These are phyloP conservation scores for Urophycis tenuis DNA, from an alignment of 2,797 vertebrate genomes.

Conservation along the genomic window DNA sequence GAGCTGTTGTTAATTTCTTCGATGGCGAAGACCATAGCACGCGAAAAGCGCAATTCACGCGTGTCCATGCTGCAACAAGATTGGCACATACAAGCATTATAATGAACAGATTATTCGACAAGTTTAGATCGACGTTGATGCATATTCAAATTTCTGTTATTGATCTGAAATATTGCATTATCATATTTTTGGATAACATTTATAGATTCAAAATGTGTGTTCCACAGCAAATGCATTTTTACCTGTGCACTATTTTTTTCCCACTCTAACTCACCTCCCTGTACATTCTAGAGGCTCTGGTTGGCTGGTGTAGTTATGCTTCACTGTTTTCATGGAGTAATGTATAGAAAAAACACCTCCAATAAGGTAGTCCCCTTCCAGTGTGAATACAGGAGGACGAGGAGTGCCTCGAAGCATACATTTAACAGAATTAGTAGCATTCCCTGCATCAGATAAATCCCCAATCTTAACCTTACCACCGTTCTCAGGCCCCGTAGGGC, in stretches of 20 bases:
- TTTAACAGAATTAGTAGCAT: slow-evolving; percentile 1
- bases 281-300: slow-evolving; percentile 51
- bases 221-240: neutral
- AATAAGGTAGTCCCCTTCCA: slow-evolving; percentile 54
- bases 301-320: slow-evolving; percentile 42
- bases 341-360: slow-evolving; percentile 61
- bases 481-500: neutral
- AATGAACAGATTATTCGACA: neutral
- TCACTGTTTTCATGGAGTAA: slow-evolving; percentile 30
- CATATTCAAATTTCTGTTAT: neutral
- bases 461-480: neutral
- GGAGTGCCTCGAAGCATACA: slow-evolving; percentile 41
- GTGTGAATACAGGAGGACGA: slow-evolving; percentile 35
- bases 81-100: neutral
- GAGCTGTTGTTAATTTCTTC: slow-evolving; percentile 61
- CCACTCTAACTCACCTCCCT: slow-evolving; percentile 51
- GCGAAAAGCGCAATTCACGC: slow-evolving; percentile 51
- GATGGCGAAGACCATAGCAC: slow-evolving; percentile 53
- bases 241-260: neutral
- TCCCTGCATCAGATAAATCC: neutral
- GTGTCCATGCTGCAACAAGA: slow-evolving; percentile 33
- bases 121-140: neutral
- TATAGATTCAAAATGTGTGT: neutral
- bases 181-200: neutral
- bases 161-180: too few species aligned